Evolutionary conservation across 2,113 vertebrate genomes (phyloP).

Genomic region (Phaethon lepturus): DNA sequence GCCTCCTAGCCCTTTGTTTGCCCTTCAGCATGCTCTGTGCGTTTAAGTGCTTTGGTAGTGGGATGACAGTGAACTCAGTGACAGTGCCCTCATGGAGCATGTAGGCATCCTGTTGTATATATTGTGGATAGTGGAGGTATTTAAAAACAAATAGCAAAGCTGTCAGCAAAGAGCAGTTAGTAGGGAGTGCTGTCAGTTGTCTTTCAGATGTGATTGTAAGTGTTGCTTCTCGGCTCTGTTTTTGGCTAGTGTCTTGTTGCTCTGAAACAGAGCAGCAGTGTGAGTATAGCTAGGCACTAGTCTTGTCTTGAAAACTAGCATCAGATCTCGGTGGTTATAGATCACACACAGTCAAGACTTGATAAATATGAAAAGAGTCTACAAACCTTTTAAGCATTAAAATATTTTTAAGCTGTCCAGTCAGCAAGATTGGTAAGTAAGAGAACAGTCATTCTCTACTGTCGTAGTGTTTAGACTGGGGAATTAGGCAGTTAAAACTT

Average conservation of each 20-base stretch:
- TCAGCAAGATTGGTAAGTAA: background rate
- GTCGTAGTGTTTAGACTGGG: background rate
- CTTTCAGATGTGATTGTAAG: background rate
- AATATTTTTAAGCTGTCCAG: background rate
- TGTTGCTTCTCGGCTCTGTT: background rate
- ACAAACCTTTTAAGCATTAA: background rate
- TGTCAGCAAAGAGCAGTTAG: background rate
- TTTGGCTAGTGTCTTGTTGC: background rate
- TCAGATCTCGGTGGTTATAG: background rate
- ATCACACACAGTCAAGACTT: background rate
- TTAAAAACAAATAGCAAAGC: background rate
- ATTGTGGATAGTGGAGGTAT: background rate
- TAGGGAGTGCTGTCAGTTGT: background rate
- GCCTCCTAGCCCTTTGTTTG: background rate
- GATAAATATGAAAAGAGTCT: background rate
- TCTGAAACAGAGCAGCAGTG: background rate
- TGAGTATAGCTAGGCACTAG: background rate
- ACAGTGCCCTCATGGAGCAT: background rate
- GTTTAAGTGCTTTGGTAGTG: background rate
- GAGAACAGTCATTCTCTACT: background rate
- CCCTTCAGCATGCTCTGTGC: background rate
- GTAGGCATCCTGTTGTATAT: background rate
- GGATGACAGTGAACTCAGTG: background rate
- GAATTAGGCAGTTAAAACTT: slow-evolving; percentile 16
- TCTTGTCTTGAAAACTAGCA: background rate